These are phyloP conservation scores for Bucorvus abyssinicus DNA, from an alignment of 2,797 vertebrate genomes.

Conservation along the genomic window DNA sequence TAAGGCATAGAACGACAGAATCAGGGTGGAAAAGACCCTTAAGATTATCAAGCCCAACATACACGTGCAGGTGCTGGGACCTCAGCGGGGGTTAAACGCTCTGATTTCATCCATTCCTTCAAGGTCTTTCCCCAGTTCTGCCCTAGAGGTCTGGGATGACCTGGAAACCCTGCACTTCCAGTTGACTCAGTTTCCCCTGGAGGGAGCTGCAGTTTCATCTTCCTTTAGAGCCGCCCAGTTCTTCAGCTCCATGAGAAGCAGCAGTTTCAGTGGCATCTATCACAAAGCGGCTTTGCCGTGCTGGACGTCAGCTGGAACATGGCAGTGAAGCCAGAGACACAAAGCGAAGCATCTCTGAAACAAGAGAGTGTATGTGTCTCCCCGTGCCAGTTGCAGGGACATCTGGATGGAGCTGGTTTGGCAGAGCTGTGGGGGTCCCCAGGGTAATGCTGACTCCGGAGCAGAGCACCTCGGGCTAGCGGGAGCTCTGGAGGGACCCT, in stretches of 20 bases:
- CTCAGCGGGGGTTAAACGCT: not conserved
- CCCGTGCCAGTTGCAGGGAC: not conserved
- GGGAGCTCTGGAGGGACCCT: not conserved
- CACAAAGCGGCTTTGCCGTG: not conserved
- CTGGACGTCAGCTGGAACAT: not conserved
- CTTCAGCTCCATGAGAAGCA: not conserved
- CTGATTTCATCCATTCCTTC: not conserved
- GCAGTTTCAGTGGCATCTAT: not conserved
- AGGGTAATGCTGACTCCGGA: not conserved
- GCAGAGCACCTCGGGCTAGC: not conserved
- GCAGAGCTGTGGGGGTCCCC: not conserved
- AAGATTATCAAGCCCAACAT: not conserved
- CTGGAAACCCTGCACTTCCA: not conserved
- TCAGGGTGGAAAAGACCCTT: not conserved
- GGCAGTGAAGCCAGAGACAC: not conserved
- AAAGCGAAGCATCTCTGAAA: conserved; percentile 11
- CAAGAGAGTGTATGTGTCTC: not conserved
- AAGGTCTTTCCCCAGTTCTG: not conserved
- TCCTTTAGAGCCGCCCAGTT: not conserved
- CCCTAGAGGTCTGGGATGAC: not conserved
- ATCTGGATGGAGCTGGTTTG: conserved; percentile 6
- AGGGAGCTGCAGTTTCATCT: not conserved
- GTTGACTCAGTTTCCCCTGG: not conserved
- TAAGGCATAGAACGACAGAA: not conserved
- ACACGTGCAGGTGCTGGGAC: not conserved